These are phyloP conservation scores for Crenichthys baileyi DNA, from an alignment of 2,797 vertebrate genomes.

Conservation along the genomic window DNA sequence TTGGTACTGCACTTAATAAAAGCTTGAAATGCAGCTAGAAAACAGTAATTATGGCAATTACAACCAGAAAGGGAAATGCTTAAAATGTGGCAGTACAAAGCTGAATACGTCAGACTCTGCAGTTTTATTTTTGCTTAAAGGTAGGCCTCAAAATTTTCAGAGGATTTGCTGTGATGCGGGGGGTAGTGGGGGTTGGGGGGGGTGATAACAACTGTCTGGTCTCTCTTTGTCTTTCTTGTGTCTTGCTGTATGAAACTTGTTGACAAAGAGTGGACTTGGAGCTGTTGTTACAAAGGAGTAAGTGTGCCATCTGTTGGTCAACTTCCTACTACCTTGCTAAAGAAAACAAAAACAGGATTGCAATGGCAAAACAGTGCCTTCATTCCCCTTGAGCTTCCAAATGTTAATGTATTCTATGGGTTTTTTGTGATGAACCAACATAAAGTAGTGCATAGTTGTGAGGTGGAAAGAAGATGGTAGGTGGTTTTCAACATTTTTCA, in stretches of 20 bases:
- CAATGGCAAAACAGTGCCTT: not conserved
- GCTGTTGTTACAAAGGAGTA: slow-evolving; percentile 54
- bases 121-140: slow-evolving; percentile 56
- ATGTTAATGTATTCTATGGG: not conserved
- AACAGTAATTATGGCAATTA: slow-evolving; percentile 71
- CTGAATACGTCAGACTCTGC: slow-evolving; percentile 58
- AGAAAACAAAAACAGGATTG: not conserved
- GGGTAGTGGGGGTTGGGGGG: not conserved
- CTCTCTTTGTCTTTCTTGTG: slow-evolving; percentile 46
- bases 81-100: slow-evolving; percentile 64
- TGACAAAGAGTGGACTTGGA: slow-evolving; percentile 51
- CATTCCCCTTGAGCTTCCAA: not conserved
- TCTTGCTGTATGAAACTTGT: slow-evolving; percentile 68
- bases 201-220: slow-evolving; percentile 41
- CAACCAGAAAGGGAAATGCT: slow-evolving; percentile 60
- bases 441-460: not conserved
- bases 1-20: slow-evolving; percentile 59
- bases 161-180: slow-evolving; percentile 30
- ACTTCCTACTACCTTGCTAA: slow-evolving; percentile 6
- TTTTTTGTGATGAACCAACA: not conserved
- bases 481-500: not conserved
- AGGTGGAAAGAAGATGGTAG: too few species aligned
- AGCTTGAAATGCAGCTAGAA: slow-evolving; percentile 55
- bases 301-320: slow-evolving; percentile 80
- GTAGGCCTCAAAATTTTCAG: slow-evolving; percentile 50